These are phyloP conservation scores for Zaprionus bogoriensis DNA, from an alignment of 2,888 invertebrate species.

Conservation along the genomic window DNA sequence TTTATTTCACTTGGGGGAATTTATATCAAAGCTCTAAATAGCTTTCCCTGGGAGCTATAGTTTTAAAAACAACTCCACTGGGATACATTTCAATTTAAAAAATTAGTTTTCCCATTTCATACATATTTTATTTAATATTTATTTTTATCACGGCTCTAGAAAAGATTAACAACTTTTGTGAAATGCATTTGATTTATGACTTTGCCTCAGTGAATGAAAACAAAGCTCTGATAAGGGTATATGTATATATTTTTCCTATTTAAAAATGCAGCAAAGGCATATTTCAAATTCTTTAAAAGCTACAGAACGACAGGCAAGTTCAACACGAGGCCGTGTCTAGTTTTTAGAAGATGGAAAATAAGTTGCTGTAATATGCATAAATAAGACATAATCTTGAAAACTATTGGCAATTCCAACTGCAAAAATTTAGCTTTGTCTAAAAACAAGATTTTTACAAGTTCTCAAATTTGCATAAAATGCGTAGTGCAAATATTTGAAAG, in stretches of 20 bases:
- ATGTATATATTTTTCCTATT: too few relatives aligned
- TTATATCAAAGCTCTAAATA: too few relatives aligned
- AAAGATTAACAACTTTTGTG: too few relatives aligned
- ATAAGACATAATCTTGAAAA: conserved; percentile 4
- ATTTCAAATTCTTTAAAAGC: conserved; percentile 7
- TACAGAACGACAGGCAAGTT: conserved; percentile 27
- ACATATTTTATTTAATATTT: too few relatives aligned
- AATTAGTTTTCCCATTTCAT: too few relatives aligned
- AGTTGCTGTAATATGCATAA: neutral
- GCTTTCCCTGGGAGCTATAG: too few relatives aligned
- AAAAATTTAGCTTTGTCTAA: neutral
- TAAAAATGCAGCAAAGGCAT: neutral
- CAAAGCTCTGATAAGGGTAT: too few relatives aligned
- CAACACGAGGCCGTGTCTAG: conserved; percentile 21
- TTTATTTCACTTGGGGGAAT: neutral
- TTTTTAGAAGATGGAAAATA: conserved; percentile 13
- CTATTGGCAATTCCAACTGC: neutral
- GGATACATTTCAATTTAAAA: too few relatives aligned
- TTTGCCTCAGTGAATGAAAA: too few relatives aligned
- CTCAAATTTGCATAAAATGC: neutral
- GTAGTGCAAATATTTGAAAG: neutral
- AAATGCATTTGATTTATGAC: too few relatives aligned
- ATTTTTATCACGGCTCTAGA: too few relatives aligned
- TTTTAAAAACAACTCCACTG: too few relatives aligned
- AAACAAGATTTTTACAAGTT: neutral